These are phyloP conservation scores for Meloidogyne exigua DNA, from an alignment of 1,140 invertebrate species.

Conservation along the genomic window DNA sequence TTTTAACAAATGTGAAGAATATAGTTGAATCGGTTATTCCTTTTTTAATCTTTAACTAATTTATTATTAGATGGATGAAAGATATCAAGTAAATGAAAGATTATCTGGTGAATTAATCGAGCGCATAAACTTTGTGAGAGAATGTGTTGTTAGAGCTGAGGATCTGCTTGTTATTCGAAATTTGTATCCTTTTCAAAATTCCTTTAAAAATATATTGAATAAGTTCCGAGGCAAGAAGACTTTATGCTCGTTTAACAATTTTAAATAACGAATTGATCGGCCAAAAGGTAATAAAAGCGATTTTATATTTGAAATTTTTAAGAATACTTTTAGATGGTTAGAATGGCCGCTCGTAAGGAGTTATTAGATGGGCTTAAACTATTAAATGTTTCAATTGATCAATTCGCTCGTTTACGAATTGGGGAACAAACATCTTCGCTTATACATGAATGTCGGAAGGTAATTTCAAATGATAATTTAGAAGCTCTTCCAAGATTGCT, in stretches of 20 bases:
- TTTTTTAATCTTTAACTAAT: neutral
- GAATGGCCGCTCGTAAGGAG: conserved; percentile 34
- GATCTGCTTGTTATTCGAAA: conserved; percentile 37
- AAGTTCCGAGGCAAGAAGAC: conserved; percentile 35
- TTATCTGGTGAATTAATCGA: conserved; percentile 43
- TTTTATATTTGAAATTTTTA: neutral
- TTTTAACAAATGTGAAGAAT: conserved; percentile 19
- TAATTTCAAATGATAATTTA: conserved; percentile 42
- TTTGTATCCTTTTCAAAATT: conserved; percentile 17
- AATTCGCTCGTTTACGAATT: conserved; percentile 43
- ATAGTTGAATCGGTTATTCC: conserved; percentile 21
- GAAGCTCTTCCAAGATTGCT: conserved; percentile 35
- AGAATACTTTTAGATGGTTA: conserved; percentile 18
- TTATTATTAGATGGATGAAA: conserved; percentile 47
- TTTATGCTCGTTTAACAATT: conserved; percentile 46
- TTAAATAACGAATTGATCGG: conserved; percentile 43
- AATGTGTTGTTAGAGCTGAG: conserved; percentile 50
- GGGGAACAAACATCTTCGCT: conserved; percentile 30
- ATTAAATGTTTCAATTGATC: conserved; percentile 43
- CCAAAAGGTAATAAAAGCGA: conserved; percentile 23
- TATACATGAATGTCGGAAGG: conserved; percentile 41
- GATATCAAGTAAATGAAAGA: conserved; percentile 44
- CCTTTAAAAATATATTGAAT: neutral
- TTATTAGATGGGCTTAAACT: conserved; percentile 35
- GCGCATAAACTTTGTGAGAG: conserved; percentile 47